Base-by-base conservation (phyloP, 2,113 vertebrate genomes). In the Salvelinus sp. region DNA sequence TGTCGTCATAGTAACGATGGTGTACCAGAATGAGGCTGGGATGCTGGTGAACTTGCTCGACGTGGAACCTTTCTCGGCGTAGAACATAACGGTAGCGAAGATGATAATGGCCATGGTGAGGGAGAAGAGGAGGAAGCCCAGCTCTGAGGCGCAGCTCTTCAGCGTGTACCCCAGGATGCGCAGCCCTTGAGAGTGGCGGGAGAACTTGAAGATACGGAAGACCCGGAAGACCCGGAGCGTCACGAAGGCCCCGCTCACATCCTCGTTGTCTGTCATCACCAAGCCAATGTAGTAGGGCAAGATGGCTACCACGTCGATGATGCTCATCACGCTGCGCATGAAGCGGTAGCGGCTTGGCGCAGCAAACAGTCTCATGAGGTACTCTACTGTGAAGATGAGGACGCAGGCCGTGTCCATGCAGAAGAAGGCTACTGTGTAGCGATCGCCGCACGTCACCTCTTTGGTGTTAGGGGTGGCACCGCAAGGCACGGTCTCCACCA, bases 91-190 rank as follows among this genome's bases (percentile, higher is more conserved):
- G 68, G 98, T 99, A 86, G 98, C 98, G 91, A 99, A 99, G 94
- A 99, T 98, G 92, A 99, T 99, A 93, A 99, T 99, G 93, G 98
- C 98, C 98, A 99, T 99, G 85, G 98, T 98, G 92, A 99, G 96
- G 80, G 97, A 98, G 94, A 99, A 99, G 87, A 99, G 96, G 58
- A 99, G 96, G 88, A 99, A 99, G 92, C 97, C 97, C 76, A 99
- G 95, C 90, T 99, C 97, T 0, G 97, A 99, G 81, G 97, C 97
- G 77, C 97, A 99, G 93, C 98, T 99, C 95, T 99, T 99, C 76
- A 99, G 93, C 0, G 97, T 99, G 94, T 99, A 99, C 90, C 97
- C 97, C 87, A 99, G 94, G 94, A 99, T 99, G 82, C 97, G 93
- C 78, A 99, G 93, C 90, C 97, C 97, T 93, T 98, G 97, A 54